Evolutionary conservation across 2,797 vertebrate species (phyloP).

Genomic region (Microchirus variegatus): DNA sequence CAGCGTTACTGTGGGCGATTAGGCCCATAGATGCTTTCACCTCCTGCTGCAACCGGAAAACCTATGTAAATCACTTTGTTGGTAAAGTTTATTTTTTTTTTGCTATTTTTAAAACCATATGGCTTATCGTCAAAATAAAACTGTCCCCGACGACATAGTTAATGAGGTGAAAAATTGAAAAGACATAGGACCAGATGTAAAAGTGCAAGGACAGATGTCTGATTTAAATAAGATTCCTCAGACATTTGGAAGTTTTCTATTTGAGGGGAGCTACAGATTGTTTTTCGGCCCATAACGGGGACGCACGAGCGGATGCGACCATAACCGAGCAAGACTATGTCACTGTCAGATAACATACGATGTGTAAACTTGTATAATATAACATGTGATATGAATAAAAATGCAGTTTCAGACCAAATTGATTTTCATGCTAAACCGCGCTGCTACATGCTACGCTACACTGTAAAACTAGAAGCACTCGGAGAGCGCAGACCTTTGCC

Average conservation of each 20-base stretch:
- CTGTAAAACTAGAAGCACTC: no score
- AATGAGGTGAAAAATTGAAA: conserved; percentile 20
- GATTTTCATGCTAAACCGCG: no score
- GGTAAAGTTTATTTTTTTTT: background rate
- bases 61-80: conserved; percentile 6
- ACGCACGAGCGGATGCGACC: conserved; percentile 6
- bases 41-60: background rate
- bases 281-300: conserved; percentile 1
- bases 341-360: no score
- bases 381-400: no score
- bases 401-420: no score
- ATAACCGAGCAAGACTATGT: conserved; percentile 25
- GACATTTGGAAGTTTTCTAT: conserved; percentile 20
- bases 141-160: conserved; percentile 1
- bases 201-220: conserved; percentile 10
- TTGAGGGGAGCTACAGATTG: conserved; percentile 8
- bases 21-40: conserved; percentile 2
- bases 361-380: no score
- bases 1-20: background rate
- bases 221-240: conserved; percentile 6
- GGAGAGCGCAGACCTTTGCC: no score
- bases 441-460: no score
- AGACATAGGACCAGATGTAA: conserved; percentile 5
- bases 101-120: background rate
- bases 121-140: conserved; percentile 9